phyloP scores from a whole-genome alignment of 2,113 vertebrate species.

The Monarcha castaneiventris region DNA sequence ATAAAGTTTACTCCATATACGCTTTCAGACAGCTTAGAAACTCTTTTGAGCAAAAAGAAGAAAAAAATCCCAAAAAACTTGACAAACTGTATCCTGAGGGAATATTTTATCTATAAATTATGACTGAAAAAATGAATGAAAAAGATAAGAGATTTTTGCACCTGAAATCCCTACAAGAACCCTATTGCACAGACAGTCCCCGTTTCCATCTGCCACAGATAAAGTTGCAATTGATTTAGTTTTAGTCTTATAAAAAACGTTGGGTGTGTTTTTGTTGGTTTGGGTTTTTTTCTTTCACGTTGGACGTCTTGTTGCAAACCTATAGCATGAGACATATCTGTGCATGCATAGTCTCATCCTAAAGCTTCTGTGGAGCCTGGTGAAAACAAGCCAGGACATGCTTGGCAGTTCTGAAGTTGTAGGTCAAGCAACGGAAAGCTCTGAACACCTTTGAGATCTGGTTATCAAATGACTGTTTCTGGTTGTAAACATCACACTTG shows the following conservation, averaged over 20 bases:
- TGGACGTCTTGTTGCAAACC: neutral
- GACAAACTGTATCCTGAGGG: neutral
- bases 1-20: neutral
- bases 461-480: slow-evolving; percentile 39
- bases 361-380: slow-evolving; percentile 26
- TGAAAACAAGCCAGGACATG: slow-evolving; percentile 63
- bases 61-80: neutral
- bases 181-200: neutral
- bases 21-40: neutral
- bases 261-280: neutral
- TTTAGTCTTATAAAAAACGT: neutral
- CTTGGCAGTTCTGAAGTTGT: slow-evolving; percentile 59
- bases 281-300: neutral
- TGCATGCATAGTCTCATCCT: neutral
- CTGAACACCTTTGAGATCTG: slow-evolving; percentile 9
- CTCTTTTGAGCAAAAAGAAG: neutral
- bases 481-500: neutral
- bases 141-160: neutral
- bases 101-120: slow-evolving; percentile 29
- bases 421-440: slow-evolving; percentile 56
- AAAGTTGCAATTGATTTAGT: neutral
- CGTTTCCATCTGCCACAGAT: neutral
- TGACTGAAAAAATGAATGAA: neutral
- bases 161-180: neutral
- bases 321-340: neutral